phyloP scores from a whole-genome alignment of 2,113 vertebrate genomes.

The Neogale vison region DNA sequence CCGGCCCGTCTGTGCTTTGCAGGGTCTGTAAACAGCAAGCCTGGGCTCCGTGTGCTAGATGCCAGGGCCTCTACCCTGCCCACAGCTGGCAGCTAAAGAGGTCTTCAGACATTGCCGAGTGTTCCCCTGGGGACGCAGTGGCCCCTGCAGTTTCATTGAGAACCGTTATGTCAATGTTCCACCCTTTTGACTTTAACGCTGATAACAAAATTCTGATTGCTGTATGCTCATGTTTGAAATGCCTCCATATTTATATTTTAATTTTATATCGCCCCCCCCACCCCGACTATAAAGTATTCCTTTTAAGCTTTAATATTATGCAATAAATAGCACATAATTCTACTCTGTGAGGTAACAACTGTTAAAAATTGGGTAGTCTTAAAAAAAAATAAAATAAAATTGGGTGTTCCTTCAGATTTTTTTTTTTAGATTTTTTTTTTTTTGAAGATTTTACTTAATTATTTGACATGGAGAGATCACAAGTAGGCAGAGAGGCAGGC shows the following conservation, averaged over 20 bases:
- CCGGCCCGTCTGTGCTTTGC: neutral
- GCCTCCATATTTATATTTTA: neutral
- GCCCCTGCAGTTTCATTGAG: neutral
- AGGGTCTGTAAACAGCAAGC: rapidly evolving
- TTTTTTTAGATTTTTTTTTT: no score
- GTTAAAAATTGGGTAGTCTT: neutral
- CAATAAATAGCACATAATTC: neutral
- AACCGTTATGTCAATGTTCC: neutral
- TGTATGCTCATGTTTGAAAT: neutral
- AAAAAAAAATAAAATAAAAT: neutral
- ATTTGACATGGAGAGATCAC: no score
- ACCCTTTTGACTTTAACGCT: neutral
- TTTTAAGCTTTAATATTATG: neutral
- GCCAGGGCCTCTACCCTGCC: neutral
- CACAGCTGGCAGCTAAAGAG: neutral
- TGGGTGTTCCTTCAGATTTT: neutral
- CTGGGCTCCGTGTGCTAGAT: neutral
- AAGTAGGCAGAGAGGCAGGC: no score
- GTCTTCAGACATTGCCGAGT: neutral
- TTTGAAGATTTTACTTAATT: no score
- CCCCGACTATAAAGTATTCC: neutral
- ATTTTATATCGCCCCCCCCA: neutral
- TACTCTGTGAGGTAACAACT: neutral
- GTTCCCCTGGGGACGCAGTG: no score
- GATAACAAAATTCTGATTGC: neutral